Base-by-base conservation (phyloP, 2,888 invertebrate species). In the Acronicta aceris region DNA sequence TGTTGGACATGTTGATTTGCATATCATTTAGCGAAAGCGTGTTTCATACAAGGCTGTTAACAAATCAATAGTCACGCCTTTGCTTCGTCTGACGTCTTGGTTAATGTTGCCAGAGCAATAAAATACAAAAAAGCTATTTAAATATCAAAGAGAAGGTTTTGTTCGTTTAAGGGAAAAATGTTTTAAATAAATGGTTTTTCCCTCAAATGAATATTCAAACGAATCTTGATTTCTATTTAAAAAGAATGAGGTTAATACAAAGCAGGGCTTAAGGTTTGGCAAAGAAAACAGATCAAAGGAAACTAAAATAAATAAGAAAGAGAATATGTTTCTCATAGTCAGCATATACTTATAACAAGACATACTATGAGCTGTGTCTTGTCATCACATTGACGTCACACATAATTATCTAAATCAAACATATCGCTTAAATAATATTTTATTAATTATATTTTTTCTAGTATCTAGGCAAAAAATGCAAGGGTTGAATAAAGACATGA, bases 21-120 rank as follows among this genome's bases (percentile, higher is more conserved):
- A 81, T 81, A 82, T 77, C 76, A 75, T 85, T 90, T 87, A 89
- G 85, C 85, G 81, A 88, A 87, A 87, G 81, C 90, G 88, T 90
- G 90, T 86, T 81, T 70, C 74, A 63, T 69, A 76, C 87, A 89
- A 91, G 90, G 89, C 65, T 85, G 78, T 81, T 81, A 77, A 78
- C 65, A 69, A 81, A 84, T 83, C 76, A 71, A 82, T 81, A 82
- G 78, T 82, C 82, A 84, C 81, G 82, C 76, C 55, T 64, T 63
- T 63, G 55, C 70, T 48, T 48, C 64, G 67, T 65, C 65, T 66
- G 55, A 60, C 56, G 65, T 55, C 54, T 69, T 68, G 59, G 54
- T 38, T 59, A 64, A 68, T 56, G 53, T 57, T 45, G 42, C 40
- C 38, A 55, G 25, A 41, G 0, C 16, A 51, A 60, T n/a, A 64